These are phyloP conservation scores for Belgica antarctica DNA, from an alignment of 2,888 invertebrate genomes.

Conservation along the genomic window DNA sequence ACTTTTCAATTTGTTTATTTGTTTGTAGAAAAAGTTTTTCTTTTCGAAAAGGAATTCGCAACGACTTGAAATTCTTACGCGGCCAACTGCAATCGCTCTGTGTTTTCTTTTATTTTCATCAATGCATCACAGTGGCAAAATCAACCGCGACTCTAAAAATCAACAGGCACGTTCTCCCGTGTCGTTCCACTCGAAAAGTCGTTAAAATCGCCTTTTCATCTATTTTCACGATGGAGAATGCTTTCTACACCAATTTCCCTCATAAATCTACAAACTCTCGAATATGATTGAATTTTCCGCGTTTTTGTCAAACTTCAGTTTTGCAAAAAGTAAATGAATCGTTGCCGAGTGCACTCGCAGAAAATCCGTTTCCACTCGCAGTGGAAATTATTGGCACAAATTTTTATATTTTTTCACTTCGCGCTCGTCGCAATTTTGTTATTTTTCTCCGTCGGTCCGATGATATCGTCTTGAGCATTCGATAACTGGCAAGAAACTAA, in stretches of 20 bases:
- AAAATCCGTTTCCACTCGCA: too few relatives aligned
- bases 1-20: too few relatives aligned
- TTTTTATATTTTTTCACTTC: neutral
- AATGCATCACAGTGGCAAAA: neutral
- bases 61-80: too few relatives aligned
- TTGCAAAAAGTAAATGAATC: too few relatives aligned
- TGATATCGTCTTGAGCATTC: constrained; percentile 33
- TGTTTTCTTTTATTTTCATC: neutral
- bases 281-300: too few relatives aligned
- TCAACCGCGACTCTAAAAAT: neutral
- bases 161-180: neutral
- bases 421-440: neutral
- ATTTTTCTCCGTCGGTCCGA: constrained; percentile 20
- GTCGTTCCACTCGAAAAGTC: neutral
- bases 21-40: too few relatives aligned
- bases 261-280: too few relatives aligned
- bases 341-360: too few relatives aligned
- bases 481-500: constrained; percentile 41
- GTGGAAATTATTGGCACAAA: too few relatives aligned
- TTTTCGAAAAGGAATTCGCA: too few relatives aligned
- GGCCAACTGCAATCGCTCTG: neutral
- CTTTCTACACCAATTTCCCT: too few relatives aligned
- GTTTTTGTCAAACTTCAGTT: neutral
- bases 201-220: neutral
- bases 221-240: neutral